Conservation (phyloP, 1,140 invertebrate genomes). For the Lordiphosa collinella region DNA sequence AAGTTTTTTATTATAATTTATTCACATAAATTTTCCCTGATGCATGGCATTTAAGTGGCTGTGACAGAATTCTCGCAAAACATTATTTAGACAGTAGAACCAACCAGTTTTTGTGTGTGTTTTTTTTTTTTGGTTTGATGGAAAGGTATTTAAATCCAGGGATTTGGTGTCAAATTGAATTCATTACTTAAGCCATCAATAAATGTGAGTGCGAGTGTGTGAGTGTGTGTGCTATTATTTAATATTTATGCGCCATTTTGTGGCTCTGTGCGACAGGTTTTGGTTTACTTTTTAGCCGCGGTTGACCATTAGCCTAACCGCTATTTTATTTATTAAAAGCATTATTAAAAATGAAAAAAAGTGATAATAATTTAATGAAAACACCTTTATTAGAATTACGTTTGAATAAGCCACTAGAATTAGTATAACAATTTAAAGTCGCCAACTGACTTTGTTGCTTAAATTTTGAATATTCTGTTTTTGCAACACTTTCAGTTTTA, state of each 20-base stretch:
- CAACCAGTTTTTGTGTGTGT: too few relatives aligned
- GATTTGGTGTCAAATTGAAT: constrained; percentile 9
- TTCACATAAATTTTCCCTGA: constrained; percentile 68
- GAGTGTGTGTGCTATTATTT: neutral
- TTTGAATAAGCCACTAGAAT: neutral
- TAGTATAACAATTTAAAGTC: too few relatives aligned
- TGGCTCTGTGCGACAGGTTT: constrained; percentile 5
- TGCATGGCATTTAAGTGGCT: constrained; percentile 68
- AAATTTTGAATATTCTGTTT: too few relatives aligned
- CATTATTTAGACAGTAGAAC: too few relatives aligned
- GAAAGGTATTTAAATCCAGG: constrained; percentile 20
- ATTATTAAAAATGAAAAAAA: neutral
- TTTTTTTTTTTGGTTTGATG: neutral
- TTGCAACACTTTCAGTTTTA: too few relatives aligned
- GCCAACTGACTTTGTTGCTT: too few relatives aligned
- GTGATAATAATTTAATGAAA: neutral
- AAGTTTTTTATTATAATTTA: constrained; percentile 66
- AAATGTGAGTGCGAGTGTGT: neutral
- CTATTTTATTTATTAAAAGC: constrained; percentile 24
- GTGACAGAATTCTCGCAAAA: constrained; percentile 26
- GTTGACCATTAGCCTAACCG: constrained; percentile 5
- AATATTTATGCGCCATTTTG: constrained; percentile 12
- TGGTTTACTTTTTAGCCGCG: constrained; percentile 17
- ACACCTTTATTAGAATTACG: too few relatives aligned
- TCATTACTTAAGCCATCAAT: constrained; percentile 32